Evolutionary conservation across 2,113 vertebrate species (phyloP), one percentile per base, ranked within the genome.

Genomic region (Triplophysa siluroides): DNA sequence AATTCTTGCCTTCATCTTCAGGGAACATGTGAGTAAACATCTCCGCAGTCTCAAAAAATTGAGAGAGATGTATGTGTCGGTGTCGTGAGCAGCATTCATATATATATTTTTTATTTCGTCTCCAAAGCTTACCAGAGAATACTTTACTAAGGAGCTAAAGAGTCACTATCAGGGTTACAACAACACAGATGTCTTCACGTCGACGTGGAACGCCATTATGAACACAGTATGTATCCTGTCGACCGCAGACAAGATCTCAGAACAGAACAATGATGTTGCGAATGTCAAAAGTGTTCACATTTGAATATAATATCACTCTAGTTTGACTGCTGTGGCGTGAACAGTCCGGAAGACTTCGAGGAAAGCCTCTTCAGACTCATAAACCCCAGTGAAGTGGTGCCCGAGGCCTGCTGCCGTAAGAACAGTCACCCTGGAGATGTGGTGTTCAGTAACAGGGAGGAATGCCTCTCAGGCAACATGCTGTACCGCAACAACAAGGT

Each of bases 321-420:
- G 97, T 98, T 98, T 83, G 94, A 96, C 67, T 98, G 97, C 93
- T 99, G 97, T 18, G 97, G 97, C 62, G 95, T 98, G 87, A 97
- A 95, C 0, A 96, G 96, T 71, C 95, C 96, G 0, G 95, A 98
- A 84, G 97, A 99, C 86, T 98, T 98, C 83, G 93, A 92, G 86
- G 88, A 91, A 8, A 91, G 94, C 24, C 86, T 93, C 1, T 94
- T 95, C 82, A 88, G 87, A 16, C 21, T 89, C 56, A 86, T 94
- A 26, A 88, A 93, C 68, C 76, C 58, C 6, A 89, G 91, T 29
- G 87, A 91, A 1, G 54, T 70, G 0, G 92, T 91, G 14, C 97
- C 97, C 0, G 94, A 95, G 85, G 94, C 95, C 85, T 98, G 97
- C 81, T 99, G 97, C 89, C 92, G 91, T 83, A 92, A 93, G 69